These are phyloP conservation scores for Tiliacea aurago DNA, from an alignment of 2,888 invertebrate species.

Conservation along the genomic window DNA sequence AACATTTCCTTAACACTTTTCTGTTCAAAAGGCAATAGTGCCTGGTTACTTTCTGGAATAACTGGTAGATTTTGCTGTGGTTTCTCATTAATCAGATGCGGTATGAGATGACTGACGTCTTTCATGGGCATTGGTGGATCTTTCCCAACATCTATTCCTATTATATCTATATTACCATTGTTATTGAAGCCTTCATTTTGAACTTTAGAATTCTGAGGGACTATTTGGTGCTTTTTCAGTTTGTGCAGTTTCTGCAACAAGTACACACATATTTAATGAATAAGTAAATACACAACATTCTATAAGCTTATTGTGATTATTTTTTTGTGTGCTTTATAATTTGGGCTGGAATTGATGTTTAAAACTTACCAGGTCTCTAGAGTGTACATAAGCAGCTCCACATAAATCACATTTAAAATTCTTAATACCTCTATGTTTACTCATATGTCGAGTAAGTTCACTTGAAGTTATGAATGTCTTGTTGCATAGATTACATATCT, in stretches of 20 bases:
- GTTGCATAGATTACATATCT: constrained; percentile 90
- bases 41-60: constrained; percentile 67
- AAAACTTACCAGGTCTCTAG: constrained; percentile 89
- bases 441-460: constrained; percentile 91
- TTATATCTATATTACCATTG: constrained; percentile 81
- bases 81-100: constrained; percentile 74
- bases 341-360: too few relatives aligned
- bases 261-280: background rate
- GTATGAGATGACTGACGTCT: constrained; percentile 75
- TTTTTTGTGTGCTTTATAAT: too few relatives aligned
- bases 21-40: constrained; percentile 69
- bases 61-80: constrained; percentile 62
- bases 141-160: constrained; percentile 82
- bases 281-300: background rate
- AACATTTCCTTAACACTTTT: constrained; percentile 75
- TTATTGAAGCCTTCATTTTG: constrained; percentile 76
- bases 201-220: constrained; percentile 65
- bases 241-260: constrained; percentile 85
- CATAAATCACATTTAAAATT: constrained; percentile 91
- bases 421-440: constrained; percentile 90
- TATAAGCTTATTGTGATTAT: too few relatives aligned
- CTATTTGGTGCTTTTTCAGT: constrained; percentile 81
- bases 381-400: constrained; percentile 89
- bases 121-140: constrained; percentile 74
- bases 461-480: constrained; percentile 91